A percentile compares a stretch with the other conserved stretches of the same genome.
phyloP scores from a whole-genome alignment of 1,140 invertebrate genomes.

The Zaprionus camerounensis region DNA sequence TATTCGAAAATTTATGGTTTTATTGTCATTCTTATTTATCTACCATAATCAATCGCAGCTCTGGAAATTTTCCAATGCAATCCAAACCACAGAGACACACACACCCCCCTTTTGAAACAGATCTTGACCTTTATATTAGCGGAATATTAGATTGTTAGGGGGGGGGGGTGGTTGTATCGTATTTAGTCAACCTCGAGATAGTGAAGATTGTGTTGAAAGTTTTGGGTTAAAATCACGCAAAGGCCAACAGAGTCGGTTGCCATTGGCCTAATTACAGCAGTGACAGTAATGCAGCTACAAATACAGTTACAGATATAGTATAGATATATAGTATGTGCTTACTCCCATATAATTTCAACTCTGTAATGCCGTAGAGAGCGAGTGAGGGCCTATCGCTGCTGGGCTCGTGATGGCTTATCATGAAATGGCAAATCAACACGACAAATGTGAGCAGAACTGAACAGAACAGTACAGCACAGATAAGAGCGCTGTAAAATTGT shows the following conservation, averaged over 20 bases:
- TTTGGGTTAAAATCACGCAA: slow-evolving; percentile 40
- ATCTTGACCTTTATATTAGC: not conserved
- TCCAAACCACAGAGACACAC: not conserved
- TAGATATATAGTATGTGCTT: slow-evolving; percentile 1
- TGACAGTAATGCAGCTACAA: not conserved
- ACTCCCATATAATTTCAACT: slow-evolving; percentile 38
- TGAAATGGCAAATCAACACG: slow-evolving; percentile 42
- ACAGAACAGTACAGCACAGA: slow-evolving; percentile 48
- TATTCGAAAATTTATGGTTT: slow-evolving; percentile 8
- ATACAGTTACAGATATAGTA: slow-evolving; percentile 27
- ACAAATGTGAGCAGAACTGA: slow-evolving; percentile 29
- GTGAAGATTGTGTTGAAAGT: slow-evolving; percentile 4
- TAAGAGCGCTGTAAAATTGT: slow-evolving; percentile 43
- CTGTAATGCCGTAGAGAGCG: slow-evolving; percentile 7
- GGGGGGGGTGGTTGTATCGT: not conserved
- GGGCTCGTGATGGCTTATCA: slow-evolving; percentile 54
- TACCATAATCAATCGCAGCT: slow-evolving; percentile 7
- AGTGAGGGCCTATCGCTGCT: slow-evolving; percentile 11
- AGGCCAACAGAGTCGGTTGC: slow-evolving; percentile 14
- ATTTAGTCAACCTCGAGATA: not conserved
- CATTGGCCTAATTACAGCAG: slow-evolving; percentile 51
- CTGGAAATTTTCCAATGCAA: slow-evolving; percentile 32
- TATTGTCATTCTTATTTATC: slow-evolving; percentile 9
- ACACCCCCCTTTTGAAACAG: slow-evolving; percentile 15
- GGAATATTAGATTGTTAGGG: not conserved